Percentiles rank a stretch among this genome's conserved stretches.
Conservation (phyloP, 2,113 vertebrate species). For the Mesocricetus auratus region DNA sequence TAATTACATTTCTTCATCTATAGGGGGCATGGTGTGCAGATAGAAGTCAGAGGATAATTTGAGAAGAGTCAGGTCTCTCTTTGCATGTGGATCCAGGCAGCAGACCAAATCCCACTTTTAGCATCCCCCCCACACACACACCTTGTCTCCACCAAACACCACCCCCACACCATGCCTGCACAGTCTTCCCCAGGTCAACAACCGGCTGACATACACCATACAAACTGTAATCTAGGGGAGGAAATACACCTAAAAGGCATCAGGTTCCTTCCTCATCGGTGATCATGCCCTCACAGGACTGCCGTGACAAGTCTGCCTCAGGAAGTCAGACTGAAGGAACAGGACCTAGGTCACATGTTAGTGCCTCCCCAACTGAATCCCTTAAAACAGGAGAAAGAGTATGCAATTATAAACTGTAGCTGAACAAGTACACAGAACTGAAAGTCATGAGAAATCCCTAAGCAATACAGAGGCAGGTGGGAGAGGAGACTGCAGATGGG, state of each 20-base stretch:
- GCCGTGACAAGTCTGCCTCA: background rate
- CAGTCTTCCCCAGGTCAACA: background rate
- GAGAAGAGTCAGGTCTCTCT: background rate
- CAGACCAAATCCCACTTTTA: background rate
- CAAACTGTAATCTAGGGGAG: background rate
- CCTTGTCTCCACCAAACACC: background rate
- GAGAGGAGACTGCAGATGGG: background rate
- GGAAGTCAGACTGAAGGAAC: slow-evolving; percentile 44
- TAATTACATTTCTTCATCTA: background rate
- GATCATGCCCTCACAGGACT: background rate
- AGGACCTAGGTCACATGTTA: background rate
- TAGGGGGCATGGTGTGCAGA: background rate
- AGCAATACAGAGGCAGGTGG: background rate
- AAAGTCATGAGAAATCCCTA: background rate
- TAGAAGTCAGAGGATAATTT: background rate
- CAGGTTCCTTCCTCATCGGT: slow-evolving; percentile 6
- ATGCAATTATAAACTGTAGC: background rate
- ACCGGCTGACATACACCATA: background rate
- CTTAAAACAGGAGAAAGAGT: background rate
- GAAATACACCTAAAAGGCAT: background rate
- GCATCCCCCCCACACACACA: background rate
- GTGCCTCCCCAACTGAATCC: background rate
- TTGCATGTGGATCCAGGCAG: background rate
- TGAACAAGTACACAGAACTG: background rate
- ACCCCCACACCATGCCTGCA: background rate